These are phyloP conservation scores for Plebejus argus DNA, from an alignment of 2,888 invertebrate genomes.

Conservation along the genomic window DNA sequence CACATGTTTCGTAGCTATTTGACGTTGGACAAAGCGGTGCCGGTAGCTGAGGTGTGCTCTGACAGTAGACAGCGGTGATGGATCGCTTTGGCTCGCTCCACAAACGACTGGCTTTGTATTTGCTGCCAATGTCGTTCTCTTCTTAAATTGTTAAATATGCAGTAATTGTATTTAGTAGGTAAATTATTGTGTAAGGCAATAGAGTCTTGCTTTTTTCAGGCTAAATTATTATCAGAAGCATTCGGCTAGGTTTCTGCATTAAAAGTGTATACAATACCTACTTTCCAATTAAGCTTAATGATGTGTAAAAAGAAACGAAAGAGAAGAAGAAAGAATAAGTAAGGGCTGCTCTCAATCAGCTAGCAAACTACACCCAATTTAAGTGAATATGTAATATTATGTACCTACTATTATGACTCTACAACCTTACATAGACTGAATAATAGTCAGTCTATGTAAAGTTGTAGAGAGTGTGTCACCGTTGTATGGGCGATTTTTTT, in stretches of 20 bases:
- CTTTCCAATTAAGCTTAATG: no score
- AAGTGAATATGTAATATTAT: no score
- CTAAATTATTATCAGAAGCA: not conserved
- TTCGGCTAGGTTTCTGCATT: not conserved
- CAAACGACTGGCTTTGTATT: conserved; percentile 31
- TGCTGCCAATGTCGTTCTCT: not conserved
- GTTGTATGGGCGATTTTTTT: no score
- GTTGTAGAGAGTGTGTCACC: no score
- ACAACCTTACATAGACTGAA: no score
- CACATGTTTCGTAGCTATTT: conserved; percentile 30
- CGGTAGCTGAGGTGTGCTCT: conserved; percentile 39
- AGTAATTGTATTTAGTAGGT: not conserved
- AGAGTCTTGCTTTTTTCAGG: not conserved
- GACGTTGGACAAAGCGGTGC: conserved; percentile 37
- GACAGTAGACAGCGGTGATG: conserved; percentile 50
- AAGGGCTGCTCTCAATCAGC: no score
- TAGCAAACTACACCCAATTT: no score
- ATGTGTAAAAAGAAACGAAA: no score
- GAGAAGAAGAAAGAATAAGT: no score
- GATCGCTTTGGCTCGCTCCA: conserved; percentile 50
- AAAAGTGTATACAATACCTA: no score
- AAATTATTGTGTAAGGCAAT: conserved; percentile 2
- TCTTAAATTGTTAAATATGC: conserved; percentile 6
- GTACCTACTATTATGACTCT: no score
- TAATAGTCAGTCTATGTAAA: no score